phyloP scores from a whole-genome alignment of 2,888 invertebrate genomes.

The Drosophila maculinotata region DNA sequence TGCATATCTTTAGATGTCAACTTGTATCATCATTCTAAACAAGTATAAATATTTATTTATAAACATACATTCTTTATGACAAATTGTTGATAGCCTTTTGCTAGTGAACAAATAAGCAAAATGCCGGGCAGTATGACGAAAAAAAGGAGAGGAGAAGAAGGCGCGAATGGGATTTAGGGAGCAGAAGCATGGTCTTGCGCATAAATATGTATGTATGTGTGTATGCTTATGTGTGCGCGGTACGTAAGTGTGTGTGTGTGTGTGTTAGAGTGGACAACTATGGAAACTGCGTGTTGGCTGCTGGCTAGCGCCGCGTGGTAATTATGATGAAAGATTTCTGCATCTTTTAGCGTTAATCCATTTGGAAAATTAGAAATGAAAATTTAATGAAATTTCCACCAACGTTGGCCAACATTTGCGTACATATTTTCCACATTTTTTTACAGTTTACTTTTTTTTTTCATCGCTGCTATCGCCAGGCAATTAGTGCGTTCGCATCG shows the following conservation, averaged over 20 bases:
- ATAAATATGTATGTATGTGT: slow-evolving; percentile 35
- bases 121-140: slow-evolving; percentile 16
- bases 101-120: slow-evolving; percentile 29
- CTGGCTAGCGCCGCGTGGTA: slow-evolving; percentile 71
- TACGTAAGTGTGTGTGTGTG: slow-evolving; percentile 15
- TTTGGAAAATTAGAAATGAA: slow-evolving; percentile 84
- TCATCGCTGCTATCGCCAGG: slow-evolving; percentile 14
- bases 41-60: neutral
- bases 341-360: slow-evolving; percentile 83
- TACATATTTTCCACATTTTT: slow-evolving; percentile 46
- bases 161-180: slow-evolving; percentile 19
- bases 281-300: slow-evolving; percentile 55
- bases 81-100: neutral
- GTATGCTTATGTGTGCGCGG: slow-evolving; percentile 1
- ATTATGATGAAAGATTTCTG: slow-evolving; percentile 83
- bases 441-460: slow-evolving; percentile 13
- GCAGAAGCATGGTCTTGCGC: slow-evolving; percentile 37
- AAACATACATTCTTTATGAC: neutral
- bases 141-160: neutral
- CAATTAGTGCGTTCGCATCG: slow-evolving; percentile 43
- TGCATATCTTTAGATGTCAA: no score
- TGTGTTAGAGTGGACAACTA: slow-evolving; percentile 67
- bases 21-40: neutral
- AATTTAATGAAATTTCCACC: slow-evolving; percentile 80
- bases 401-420: slow-evolving; percentile 58